A percentile compares a stretch with the other conserved stretches of the same genome.
Conservation (phyloP, 2,113 vertebrate species). For the Isurus oxyrinchus region DNA sequence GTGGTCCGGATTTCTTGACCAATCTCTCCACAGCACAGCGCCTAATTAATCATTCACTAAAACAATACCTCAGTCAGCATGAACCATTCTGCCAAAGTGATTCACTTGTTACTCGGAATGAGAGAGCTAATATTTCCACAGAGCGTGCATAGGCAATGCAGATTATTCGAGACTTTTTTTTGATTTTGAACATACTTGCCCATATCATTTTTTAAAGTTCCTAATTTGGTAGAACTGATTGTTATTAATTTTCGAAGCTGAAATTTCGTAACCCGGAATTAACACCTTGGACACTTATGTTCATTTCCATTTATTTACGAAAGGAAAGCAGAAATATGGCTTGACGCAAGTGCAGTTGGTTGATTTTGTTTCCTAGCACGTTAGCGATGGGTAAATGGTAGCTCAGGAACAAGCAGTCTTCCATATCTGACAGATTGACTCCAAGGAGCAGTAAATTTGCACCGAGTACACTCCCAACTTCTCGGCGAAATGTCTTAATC, state of each 20-base stretch:
- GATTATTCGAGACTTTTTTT: background rate
- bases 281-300: background rate
- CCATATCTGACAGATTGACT: background rate
- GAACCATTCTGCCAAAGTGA: background rate
- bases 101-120: too few relatives aligned
- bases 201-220: background rate
- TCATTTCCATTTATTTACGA: background rate
- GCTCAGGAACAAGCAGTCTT: background rate
- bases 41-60: background rate
- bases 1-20: background rate
- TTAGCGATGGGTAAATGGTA: background rate
- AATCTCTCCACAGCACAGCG: background rate
- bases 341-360: background rate
- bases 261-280: background rate
- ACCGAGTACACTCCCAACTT: background rate
- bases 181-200: background rate
- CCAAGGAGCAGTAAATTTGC: background rate
- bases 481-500: background rate
- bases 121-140: background rate
- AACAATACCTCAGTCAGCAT: background rate
- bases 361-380: background rate
- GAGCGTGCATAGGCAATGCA: background rate
- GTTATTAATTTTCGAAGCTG: background rate
- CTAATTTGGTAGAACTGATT: background rate
- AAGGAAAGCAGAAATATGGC: background rate